phyloP scores from a whole-genome alignment of 2,113 vertebrate species.

The Cyanistes caeruleus region DNA sequence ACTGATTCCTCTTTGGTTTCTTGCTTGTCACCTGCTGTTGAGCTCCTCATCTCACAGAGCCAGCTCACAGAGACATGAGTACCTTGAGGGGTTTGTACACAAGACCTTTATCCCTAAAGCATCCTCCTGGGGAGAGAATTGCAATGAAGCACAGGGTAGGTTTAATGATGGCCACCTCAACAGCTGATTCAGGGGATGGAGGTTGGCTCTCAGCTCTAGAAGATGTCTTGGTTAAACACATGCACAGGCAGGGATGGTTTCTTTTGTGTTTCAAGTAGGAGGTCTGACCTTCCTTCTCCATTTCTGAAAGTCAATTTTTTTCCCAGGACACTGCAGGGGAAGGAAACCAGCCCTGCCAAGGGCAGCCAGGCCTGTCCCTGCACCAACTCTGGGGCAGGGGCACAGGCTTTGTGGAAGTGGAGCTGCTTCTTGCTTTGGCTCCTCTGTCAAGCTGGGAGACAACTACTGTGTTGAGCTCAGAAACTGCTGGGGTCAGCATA shows the following conservation, averaged over 20 bases:
- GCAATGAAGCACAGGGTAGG: not conserved
- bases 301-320: not conserved
- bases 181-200: not conserved
- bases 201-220: not conserved
- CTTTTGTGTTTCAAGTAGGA: not conserved
- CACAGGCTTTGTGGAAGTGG: not conserved
- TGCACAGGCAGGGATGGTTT: not conserved
- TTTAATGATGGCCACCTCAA: not conserved
- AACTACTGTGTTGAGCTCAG: not conserved
- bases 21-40: not conserved
- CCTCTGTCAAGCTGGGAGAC: not conserved
- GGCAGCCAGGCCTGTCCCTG: not conserved
- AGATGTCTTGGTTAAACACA: not conserved
- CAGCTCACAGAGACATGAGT: not conserved
- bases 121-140: not conserved
- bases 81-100: not conserved
- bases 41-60: not conserved
- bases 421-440: not conserved
- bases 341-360: not conserved
- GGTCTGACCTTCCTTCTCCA: not conserved
- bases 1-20: not conserved
- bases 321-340: not conserved
- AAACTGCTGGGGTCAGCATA: not conserved
- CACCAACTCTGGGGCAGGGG: accelerated
- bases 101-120: not conserved